Evolutionary conservation across 2,888 invertebrate species (phyloP).

Genomic region (Crocallis elinguaria): DNA sequence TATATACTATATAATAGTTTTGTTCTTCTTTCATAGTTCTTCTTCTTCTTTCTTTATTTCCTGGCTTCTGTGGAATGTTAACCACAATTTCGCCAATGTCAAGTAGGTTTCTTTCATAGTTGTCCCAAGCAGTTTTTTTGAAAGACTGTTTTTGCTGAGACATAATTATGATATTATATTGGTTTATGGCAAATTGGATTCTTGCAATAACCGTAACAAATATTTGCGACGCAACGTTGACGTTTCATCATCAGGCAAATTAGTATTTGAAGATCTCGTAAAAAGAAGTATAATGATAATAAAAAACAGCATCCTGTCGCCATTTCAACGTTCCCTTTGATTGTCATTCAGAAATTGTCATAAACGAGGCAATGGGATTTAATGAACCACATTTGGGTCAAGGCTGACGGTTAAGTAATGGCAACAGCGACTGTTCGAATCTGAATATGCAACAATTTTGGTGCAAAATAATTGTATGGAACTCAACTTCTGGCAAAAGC

Average conservation of each 20-base stretch:
- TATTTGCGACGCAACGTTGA: conserved; percentile 30
- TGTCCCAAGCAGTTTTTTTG: not conserved
- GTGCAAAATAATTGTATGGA: conserved; percentile 33
- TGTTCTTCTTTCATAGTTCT: too few species aligned
- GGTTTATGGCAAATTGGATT: conserved; percentile 17
- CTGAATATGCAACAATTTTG: conserved; percentile 44
- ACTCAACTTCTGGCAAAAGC: conserved; percentile 17
- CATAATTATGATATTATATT: conserved; percentile 8
- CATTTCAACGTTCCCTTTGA: conserved; percentile 65
- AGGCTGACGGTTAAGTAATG: conserved; percentile 50
- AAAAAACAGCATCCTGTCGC: conserved; percentile 57
- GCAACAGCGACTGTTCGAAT: conserved; percentile 10
- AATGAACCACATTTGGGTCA: conserved; percentile 74
- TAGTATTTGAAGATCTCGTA: conserved; percentile 52
- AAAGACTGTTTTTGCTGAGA: not conserved
- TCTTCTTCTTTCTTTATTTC: too few species aligned
- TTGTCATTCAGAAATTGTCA: conserved; percentile 70
- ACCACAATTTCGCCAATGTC: too few species aligned
- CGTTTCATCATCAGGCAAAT: conserved; percentile 32
- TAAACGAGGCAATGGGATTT: conserved; percentile 71
- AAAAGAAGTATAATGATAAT: conserved; percentile 56
- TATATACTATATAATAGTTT: too few species aligned
- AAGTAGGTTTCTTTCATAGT: not conserved
- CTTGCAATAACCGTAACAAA: conserved; percentile 17
- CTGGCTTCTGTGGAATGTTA: too few species aligned